Evolutionary conservation across 2,888 invertebrate genomes (phyloP).

Genomic region (Gastracanthus pulcherrimus): DNA sequence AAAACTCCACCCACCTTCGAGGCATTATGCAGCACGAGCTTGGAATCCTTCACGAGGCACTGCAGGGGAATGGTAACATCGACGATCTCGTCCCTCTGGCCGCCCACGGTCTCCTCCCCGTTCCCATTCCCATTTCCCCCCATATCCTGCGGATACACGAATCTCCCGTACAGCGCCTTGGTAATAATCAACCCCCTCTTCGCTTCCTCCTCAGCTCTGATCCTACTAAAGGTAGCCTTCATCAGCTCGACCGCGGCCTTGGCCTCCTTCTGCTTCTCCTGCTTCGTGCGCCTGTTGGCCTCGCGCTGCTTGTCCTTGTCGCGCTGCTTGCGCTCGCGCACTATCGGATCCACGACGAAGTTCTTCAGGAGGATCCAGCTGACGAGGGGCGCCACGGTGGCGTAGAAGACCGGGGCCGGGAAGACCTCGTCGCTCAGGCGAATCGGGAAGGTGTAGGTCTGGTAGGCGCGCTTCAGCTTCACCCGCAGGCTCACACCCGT

Average conservation of each 20-base stretch:
- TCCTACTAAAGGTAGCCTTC: conserved; percentile 93
- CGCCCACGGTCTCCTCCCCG: conserved; percentile 66
- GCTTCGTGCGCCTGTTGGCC: conserved; percentile 87
- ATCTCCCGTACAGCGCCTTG: conserved; percentile 89
- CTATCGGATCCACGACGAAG: conserved; percentile 90
- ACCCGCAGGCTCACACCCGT: conserved; percentile 93
- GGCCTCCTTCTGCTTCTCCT: conserved; percentile 91
- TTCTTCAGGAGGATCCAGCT: conserved; percentile 90
- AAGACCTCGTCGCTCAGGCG: conserved; percentile 93
- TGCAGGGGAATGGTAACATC: conserved; percentile 98
- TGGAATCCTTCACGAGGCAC: conserved; percentile 95
- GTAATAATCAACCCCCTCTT: conserved; percentile 92
- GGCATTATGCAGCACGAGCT: conserved; percentile 89
- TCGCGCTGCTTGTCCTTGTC: conserved; percentile 91
- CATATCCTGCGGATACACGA: conserved; percentile 77
- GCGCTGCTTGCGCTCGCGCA: conserved; percentile 86
- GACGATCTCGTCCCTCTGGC: conserved; percentile 81
- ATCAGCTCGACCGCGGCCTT: conserved; percentile 92
- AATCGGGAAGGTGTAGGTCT: conserved; percentile 93
- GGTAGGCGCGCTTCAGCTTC: conserved; percentile 91
- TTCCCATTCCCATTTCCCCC: conserved; percentile 61
- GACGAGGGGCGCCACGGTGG: conserved; percentile 91
- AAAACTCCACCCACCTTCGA: conserved; percentile 93
- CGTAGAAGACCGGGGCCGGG: conserved; percentile 95
- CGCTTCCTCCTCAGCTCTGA: conserved; percentile 88